Percentiles rank a stretch among this genome's conserved stretches.
phyloP scores from a whole-genome alignment of 2,888 invertebrate genomes.

The Eumerus sabulonum region DNA sequence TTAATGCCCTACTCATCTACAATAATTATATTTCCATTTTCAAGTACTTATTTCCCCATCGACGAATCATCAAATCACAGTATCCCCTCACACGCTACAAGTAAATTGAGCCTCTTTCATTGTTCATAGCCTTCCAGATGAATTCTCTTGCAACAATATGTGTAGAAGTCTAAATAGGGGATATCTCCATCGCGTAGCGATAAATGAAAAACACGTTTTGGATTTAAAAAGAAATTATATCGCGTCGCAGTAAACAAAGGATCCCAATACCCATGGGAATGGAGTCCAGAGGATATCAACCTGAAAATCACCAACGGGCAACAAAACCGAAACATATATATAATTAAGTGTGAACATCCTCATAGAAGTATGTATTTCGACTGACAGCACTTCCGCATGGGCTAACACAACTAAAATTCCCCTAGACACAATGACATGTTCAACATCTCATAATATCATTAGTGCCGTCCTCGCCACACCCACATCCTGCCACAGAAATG shows the following conservation, averaged over 20 bases:
- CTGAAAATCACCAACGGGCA: too few relatives aligned
- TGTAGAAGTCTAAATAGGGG: too few relatives aligned
- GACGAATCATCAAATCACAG: too few relatives aligned
- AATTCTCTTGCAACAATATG: not conserved
- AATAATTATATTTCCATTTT: too few relatives aligned
- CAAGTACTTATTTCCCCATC: too few relatives aligned
- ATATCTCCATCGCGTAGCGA: not conserved
- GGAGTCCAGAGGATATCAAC: too few relatives aligned
- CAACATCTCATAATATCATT: not conserved
- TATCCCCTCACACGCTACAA: not conserved
- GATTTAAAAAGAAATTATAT: conserved; percentile 12
- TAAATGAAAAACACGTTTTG: conserved; percentile 12
- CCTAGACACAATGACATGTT: not conserved
- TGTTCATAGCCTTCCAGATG: not conserved
- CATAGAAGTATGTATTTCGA: conserved; percentile 14
- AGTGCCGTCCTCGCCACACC: not conserved
- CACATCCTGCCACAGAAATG: conserved; percentile 4
- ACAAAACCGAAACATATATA: not conserved
- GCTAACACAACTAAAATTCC: not conserved
- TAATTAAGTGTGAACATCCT: conserved; percentile 19
- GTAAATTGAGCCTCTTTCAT: not conserved
- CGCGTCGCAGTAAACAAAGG: conserved; percentile 7
- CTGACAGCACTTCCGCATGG: conserved; percentile 5
- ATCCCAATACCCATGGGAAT: conserved; percentile 1
- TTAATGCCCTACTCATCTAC: too few relatives aligned